Conservation (phyloP, 2,888 invertebrate genomes). For the Panorpa germanica region DNA sequence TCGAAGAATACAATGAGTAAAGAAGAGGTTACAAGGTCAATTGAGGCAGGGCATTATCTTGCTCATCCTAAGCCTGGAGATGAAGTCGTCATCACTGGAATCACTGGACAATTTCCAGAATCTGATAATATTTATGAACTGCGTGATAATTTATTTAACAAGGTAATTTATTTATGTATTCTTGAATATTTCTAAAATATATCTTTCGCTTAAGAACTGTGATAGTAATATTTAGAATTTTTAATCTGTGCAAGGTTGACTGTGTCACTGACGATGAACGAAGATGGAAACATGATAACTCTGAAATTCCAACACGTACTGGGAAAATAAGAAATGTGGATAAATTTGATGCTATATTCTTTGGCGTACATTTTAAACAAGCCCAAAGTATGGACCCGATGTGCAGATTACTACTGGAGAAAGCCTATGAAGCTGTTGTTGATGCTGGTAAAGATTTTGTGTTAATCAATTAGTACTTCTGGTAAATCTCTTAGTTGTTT, state of each 20-base stretch:
- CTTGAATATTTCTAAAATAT: too few relatives aligned
- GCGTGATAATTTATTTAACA: slow-evolving; percentile 47
- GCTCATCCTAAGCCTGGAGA: slow-evolving; percentile 38
- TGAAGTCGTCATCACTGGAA: slow-evolving; percentile 44
- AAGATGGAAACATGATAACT: slow-evolving; percentile 25
- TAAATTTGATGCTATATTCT: slow-evolving; percentile 31
- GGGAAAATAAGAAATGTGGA: slow-evolving; percentile 26
- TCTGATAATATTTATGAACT: slow-evolving; percentile 55
- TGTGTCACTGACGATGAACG: slow-evolving; percentile 30
- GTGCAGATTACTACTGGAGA: slow-evolving; percentile 36
- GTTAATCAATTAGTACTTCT: too few relatives aligned
- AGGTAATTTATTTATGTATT: too few relatives aligned
- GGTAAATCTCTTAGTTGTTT: too few relatives aligned
- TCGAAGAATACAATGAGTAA: too few relatives aligned
- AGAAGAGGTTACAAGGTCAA: too few relatives aligned
- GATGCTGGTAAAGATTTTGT: slow-evolving; percentile 31
- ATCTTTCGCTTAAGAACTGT: too few relatives aligned
- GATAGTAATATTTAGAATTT: too few relatives aligned
- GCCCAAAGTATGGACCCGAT: slow-evolving; percentile 33
- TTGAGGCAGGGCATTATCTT: slow-evolving; percentile 30
- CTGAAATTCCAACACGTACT: slow-evolving; percentile 27
- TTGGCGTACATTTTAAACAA: slow-evolving; percentile 27
- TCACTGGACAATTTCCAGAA: slow-evolving; percentile 58
- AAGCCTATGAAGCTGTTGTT: slow-evolving; percentile 34
- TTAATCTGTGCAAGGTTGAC: too few relatives aligned